Evolutionary conservation across 2,113 vertebrate genomes (phyloP), one percentile per base, ranked within the genome.

Genomic region (Taurulus bubalis): DNA sequence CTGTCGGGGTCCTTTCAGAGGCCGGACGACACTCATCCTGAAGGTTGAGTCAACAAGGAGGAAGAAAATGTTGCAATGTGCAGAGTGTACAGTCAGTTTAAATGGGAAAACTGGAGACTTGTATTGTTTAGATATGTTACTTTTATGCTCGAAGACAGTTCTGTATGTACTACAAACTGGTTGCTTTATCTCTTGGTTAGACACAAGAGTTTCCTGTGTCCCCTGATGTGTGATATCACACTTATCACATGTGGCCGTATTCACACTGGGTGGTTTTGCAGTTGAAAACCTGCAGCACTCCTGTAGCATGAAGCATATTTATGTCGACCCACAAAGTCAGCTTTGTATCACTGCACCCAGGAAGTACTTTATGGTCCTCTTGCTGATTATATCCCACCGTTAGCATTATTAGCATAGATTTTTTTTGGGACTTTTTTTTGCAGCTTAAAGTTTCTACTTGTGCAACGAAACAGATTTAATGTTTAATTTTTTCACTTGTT

Each of bases 41-140:
- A 56, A 65, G 74, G 77, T 77, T 18, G 71, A 88, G 67, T 79
- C 56, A 68, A 53, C 14, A 69, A 77, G 85, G 64, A 89, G 64
- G 87, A 72, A 68, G 36, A 32, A 26, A 65, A 66, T 60, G 40
- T 83, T 36, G 53, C 49, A 47, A 73, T 67, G 69, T 64, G 58
- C 47, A 65, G 70, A 84, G 77, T 75, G 71, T 73, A 34, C n/a
- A 56, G 51, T 77, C 58, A 1, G 36, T 56, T 45, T 74, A 51
- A 83, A 60, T 67, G 85, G 81, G 69, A 82, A 82, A 63, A 59
- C 69, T 84, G 71, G 62, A 83, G 75, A 84, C 78, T 53, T 81
- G 60, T 62, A 64, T 75, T 22, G 32, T 81, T 84, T 67, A 32
- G 72, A 88, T 71, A 20, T 75, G 83, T 86, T 82, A 69, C 53